Evolutionary conservation across 2,113 vertebrate species (phyloP).

Genomic region (Solenodon paradoxus): DNA sequence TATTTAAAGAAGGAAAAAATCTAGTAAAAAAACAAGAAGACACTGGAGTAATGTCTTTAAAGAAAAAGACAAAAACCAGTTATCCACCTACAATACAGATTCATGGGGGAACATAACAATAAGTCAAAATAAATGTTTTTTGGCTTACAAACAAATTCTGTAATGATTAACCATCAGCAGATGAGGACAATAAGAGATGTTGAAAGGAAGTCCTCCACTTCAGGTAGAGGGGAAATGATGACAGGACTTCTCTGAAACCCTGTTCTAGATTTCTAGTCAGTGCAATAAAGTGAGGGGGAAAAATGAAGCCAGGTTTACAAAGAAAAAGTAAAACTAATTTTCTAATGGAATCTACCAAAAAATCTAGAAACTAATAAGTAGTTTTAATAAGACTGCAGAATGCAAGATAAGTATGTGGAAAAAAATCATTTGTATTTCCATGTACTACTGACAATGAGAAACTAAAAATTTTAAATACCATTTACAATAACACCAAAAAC

Average conservation of each 20-base stretch:
- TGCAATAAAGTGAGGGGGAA: not conserved
- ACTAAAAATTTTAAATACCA: not conserved
- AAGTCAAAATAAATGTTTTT: not conserved
- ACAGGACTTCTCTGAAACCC: not conserved
- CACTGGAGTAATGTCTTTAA: not conserved
- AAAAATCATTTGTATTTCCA: not conserved
- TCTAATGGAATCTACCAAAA: not conserved
- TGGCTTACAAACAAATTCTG: not conserved
- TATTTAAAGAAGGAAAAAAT: too few relatives aligned
- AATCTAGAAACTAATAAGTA: not conserved
- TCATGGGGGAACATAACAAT: not conserved
- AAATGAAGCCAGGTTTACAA: not conserved
- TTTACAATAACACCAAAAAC: not conserved
- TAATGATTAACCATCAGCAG: not conserved
- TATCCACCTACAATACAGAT: not conserved
- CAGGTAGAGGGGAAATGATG: not conserved
- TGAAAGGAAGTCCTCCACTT: not conserved
- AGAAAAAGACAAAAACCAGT: not conserved
- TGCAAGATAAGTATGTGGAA: not conserved
- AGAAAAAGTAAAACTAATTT: not conserved
- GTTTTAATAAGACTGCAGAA: not conserved
- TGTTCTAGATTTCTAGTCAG: not conserved
- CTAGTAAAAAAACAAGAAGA: too few relatives aligned
- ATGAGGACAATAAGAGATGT: not conserved
- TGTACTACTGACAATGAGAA: not conserved